Evolutionary conservation across 2,797 vertebrate species (phyloP).

Genomic region (Mus caroli): DNA sequence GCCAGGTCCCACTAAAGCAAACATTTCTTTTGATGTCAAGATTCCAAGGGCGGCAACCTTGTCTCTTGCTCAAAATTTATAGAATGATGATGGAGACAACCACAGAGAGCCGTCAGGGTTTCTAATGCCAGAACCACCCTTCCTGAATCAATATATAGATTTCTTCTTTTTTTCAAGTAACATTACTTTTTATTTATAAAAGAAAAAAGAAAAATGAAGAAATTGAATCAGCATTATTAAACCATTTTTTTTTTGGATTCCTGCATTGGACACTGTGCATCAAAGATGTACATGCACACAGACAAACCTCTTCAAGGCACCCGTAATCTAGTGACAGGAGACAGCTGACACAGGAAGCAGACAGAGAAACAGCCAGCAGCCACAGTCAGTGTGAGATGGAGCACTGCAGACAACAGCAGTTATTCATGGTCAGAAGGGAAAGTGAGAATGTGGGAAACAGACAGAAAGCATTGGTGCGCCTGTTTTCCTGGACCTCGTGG

Average conservation of each 20-base stretch:
- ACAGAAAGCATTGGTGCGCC: no score
- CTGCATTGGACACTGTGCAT: background rate
- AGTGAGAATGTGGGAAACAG: background rate
- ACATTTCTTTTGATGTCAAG: conserved; percentile 51
- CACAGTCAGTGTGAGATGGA: background rate
- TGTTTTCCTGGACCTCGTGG: accelerated
- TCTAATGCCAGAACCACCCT: background rate
- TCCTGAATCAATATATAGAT: background rate
- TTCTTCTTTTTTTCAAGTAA: conserved; percentile 28
- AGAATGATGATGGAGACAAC: background rate
- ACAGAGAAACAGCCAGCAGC: background rate
- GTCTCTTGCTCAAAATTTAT: conserved; percentile 31
- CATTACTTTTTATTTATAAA: background rate
- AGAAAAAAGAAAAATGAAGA: background rate
- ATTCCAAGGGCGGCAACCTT: background rate
- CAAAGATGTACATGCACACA: background rate
- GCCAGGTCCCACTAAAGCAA: conserved; percentile 18
- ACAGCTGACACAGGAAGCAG: background rate
- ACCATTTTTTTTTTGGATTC: background rate
- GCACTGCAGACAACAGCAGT: no score
- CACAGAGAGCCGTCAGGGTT: conserved; percentile 29
- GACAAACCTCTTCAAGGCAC: background rate
- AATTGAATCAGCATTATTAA: conserved; percentile 3
- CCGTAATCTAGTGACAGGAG: background rate
- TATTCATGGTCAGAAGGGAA: background rate